These are phyloP conservation scores for Brachionus rubens DNA, from an alignment of 1,140 invertebrate genomes.

Conservation along the genomic window DNA sequence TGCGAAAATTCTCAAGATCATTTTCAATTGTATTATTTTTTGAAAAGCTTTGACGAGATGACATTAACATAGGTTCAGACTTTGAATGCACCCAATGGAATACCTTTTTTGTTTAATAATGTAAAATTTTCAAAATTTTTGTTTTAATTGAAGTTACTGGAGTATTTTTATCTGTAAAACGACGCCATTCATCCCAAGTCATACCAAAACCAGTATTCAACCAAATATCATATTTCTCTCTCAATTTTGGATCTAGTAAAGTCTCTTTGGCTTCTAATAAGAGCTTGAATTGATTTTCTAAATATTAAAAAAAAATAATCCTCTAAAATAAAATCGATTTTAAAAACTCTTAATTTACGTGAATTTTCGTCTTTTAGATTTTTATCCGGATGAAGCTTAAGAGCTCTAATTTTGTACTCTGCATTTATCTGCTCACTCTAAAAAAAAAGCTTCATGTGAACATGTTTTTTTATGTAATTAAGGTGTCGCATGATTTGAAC, in stretches of 20 bases:
- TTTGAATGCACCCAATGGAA: slow-evolving; percentile 39
- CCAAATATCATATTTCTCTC: slow-evolving; percentile 35
- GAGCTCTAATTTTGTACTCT: slow-evolving; percentile 30
- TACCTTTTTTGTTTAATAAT: neutral
- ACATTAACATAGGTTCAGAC: neutral
- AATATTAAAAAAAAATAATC: neutral
- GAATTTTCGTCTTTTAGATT: slow-evolving; percentile 6
- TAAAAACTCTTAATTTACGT: neutral
- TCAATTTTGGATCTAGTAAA: slow-evolving; percentile 5
- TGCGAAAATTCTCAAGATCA: neutral
- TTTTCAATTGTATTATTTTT: neutral
- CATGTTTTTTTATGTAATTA: too few relatives aligned
- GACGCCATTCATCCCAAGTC: slow-evolving; percentile 36
- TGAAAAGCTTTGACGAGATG: neutral
- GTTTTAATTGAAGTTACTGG: neutral
- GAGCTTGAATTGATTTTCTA: slow-evolving; percentile 26
- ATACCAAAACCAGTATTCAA: slow-evolving; percentile 11
- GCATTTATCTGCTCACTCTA: slow-evolving; percentile 27
- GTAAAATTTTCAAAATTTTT: neutral
- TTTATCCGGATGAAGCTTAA: slow-evolving; percentile 33
- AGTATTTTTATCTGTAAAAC: slow-evolving; percentile 10
- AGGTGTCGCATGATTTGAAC: too few relatives aligned
- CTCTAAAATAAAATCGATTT: neutral
- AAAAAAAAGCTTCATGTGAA: neutral
- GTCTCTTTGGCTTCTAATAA: slow-evolving; percentile 37